Evolutionary conservation across 2,888 invertebrate species (phyloP).

Genomic region (Helleia helle): DNA sequence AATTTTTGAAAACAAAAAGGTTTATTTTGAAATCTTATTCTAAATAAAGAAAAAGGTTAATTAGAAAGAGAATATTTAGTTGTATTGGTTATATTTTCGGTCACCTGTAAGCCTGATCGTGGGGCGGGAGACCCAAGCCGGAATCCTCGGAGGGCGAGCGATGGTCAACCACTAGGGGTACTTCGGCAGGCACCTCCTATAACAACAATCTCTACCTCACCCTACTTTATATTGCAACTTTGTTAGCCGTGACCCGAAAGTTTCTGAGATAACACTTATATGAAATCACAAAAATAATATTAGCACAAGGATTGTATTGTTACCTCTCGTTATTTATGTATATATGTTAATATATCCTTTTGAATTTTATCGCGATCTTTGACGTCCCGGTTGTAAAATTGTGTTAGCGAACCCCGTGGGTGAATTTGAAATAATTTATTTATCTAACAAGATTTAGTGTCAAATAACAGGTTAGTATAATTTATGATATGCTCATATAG

Average conservation of each 20-base stretch:
- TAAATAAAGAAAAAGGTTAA: conserved; percentile 1
- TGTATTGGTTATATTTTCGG: conserved; percentile 25
- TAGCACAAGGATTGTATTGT: conserved; percentile 1
- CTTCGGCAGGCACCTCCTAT: conserved; percentile 71
- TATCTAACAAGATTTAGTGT: not conserved
- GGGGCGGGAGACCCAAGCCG: conserved; percentile 90
- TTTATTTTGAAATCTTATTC: conserved; percentile 5
- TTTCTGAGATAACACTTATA: not conserved
- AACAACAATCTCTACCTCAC: conserved; percentile 72
- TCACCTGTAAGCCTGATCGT: conserved; percentile 82
- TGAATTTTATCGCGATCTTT: conserved; percentile 9
- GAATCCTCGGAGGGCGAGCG: conserved; percentile 95
- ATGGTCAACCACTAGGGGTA: conserved; percentile 78
- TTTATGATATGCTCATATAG: conserved; percentile 11
- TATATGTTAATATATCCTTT: conserved; percentile 9
- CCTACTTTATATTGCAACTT: conserved; percentile 25
- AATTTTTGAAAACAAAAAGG: too few species aligned
- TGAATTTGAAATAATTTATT: not conserved
- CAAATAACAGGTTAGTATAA: not conserved
- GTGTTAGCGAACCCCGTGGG: not conserved
- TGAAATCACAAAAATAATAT: conserved; percentile 1
- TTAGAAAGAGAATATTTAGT: conserved; percentile 6
- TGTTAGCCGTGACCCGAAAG: conserved; percentile 11
- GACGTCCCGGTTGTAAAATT: not conserved
- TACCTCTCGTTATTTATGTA: conserved; percentile 8